Base-by-base conservation (phyloP, 1,140 invertebrate species). In the Drosophila ogumai region DNA sequence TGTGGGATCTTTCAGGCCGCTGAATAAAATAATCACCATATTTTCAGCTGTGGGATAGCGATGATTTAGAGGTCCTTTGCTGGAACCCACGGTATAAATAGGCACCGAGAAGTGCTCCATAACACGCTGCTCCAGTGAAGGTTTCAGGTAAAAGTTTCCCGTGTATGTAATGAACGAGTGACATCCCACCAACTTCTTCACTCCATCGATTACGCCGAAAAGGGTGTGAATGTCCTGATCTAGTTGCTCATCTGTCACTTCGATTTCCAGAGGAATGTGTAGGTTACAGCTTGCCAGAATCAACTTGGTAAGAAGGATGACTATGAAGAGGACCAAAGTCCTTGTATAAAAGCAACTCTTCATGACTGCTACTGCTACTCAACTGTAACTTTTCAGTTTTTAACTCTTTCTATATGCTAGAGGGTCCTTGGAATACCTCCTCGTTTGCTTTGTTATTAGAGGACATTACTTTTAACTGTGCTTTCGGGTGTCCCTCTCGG, bases 61-160 rank as follows among this genome's bases (percentile, higher is more conserved):
- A 12, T 50, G 58, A 13, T 63, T 32, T 0, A 40, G 3, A 5
- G 25, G 34, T n/a, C 13, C 17, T 0, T 31, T 9, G 5, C n/a
- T 12, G 3, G 34, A 22, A 8, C 13, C 32, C 12, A 63, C 17
- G 1, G n/a, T n/a, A 22, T 57, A 40, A 3, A 38, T 8, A 0
- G 60, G 60, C 10, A 63, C 10, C 0, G 47, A 12, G 15, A 40
- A 40, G 15, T 3, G 4, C 7, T 63, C 60, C 60, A 63, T 57
- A 1, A 40, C 3, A 0, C 47, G 47, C 28, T 50, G 47, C 2
- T 50, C 25, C 0, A 50, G n/a, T 5, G 47, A 31, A 6, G 47
- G 25, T 10, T 12, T 50, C 5, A 31, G 25, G 3, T 50, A 15
- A 6, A 17, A 17, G 47, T 5, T 50, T 17, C 47, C 47, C 9